Percentiles rank a stretch among this genome's conserved stretches.
Evolutionary conservation across 1,140 invertebrate genomes (phyloP).

Genomic region (Leucophenga varia): DNA sequence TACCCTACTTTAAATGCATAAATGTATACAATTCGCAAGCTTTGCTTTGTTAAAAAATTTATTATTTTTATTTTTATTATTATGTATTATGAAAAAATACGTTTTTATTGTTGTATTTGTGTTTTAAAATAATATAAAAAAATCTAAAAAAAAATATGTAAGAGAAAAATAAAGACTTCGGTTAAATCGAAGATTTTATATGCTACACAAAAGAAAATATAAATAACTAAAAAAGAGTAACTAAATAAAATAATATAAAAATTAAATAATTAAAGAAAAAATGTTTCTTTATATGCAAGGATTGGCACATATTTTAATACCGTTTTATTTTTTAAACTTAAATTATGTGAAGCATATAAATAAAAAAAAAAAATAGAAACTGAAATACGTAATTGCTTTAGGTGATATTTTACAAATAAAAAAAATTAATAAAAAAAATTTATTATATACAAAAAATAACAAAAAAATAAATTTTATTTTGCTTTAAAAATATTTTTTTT

Average conservation of each 20-base stretch:
- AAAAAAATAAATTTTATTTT: conserved; percentile 39
- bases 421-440: conserved; percentile 39
- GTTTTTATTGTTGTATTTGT: conserved; percentile 45
- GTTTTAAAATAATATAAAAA: conserved; percentile 37
- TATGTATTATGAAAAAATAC: conserved; percentile 23
- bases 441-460: conserved; percentile 20
- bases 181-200: no score
- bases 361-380: conserved; percentile 41
- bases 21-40: conserved; percentile 41
- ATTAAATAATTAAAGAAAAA: conserved; percentile 9
- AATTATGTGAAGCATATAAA: no score
- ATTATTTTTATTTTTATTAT: conserved; percentile 30
- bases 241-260: conserved; percentile 19
- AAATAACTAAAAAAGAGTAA: neutral
- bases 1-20: conserved; percentile 24
- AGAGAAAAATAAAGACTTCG: neutral
- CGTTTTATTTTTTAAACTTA: no score
- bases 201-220: no score
- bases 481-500: conserved; percentile 17
- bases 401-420: conserved; percentile 55
- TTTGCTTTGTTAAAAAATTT: conserved; percentile 45
- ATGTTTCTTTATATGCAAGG: no score
- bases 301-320: no score
- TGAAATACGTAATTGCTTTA: conserved; percentile 57
- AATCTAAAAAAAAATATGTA: neutral